Base-by-base conservation (phyloP, 2,113 vertebrate species). In the Heterotis niloticus region DNA sequence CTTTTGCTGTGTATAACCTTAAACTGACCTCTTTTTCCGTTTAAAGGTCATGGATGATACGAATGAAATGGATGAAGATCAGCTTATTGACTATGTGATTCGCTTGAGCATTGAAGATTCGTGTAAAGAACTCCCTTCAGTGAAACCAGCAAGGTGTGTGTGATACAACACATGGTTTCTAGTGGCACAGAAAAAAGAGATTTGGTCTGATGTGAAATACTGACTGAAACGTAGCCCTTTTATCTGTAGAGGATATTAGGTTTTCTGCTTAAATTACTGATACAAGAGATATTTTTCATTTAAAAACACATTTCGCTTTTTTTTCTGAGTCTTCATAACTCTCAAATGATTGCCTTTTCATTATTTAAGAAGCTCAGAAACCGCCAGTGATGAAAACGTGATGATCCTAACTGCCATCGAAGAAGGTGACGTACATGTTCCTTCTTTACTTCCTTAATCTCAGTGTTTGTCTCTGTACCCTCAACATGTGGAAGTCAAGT, bases 91-190 rank as follows among this genome's bases (percentile, higher is more conserved):
- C 69, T 94, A 92, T 84, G 94, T 93, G 60, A 81, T 96, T 83
- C 91, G 86, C 66, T 88, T 94, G 84, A 95, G 92, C 83, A 87
- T 95, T 83, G 88, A 94, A 80, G 95, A 96, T 79, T 89, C 91
- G 23, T 84, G 64, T 78, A 87, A 82, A 81, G 79, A 72, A 54
- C 62, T 68, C 7, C 62, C 84, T 80, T 79, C 78, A 12, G 75
- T 59, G 28, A 78, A 68, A 82, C 82, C 79, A 69, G 84, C 90
- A 83, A 92, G 94, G 95, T 96, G 83, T 11, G 14, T 76, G 75
- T 29, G 23, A 90, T 76, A 54, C 28, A 18, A 24, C 14, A 13
- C 51, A n/a, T 5, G 20, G 44, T 44, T 44, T 4, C 7, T 7
- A 44, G 2, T 44, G n/a, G n/a, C n/a, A n/a, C n/a, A n/a, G n/a